Evolutionary conservation across 2,797 vertebrate species (phyloP), one percentile per base, ranked within the genome.

Genomic region (Sparidentex hasta): DNA sequence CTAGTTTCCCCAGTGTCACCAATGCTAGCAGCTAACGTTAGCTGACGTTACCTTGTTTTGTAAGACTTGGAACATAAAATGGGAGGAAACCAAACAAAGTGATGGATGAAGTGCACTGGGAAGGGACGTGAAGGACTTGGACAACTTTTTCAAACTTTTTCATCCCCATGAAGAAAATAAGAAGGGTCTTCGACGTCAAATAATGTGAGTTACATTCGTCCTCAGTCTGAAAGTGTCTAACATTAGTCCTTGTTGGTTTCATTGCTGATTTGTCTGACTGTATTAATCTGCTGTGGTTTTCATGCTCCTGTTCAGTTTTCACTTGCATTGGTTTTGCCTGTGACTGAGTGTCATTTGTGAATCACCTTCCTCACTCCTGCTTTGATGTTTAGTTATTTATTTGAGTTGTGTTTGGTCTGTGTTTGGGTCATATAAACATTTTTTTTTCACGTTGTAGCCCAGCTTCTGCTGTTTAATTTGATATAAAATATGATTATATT

Each of bases 311-410:
- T 59, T 18, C 3, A n/a, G 14, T 52, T 27, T 57, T 57, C 51
- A 18, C 27, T 43, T 46, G 9, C 13, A 50, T 17, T 68, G n/a
- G 25, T 63, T 78, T 50, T 62, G 47, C 56, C 50, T 20, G 47
- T 59, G 56, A 48, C 12, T 61, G 27, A 43, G 46, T 17, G 46
- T 13, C 51, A 41, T 52, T 29, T 29, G 50, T 72, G 44, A 50
- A 54, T 47, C 46, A 11, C 16, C 13, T n/a, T 23, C 4, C 21
- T 23, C 4, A 52, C 46, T 52, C 7, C 44, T 14, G 12, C 18
- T 41, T 43, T n/a, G n/a, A n/a, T n/a, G n/a, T n/a, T n/a, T n/a
- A n/a, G n/a, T n/a, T n/a, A n/a, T n/a, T n/a, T n/a, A n/a, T n/a
- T n/a, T n/a, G n/a, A n/a, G n/a, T n/a, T n/a, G n/a, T n/a, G n/a